phyloP scores from a whole-genome alignment of 2,888 invertebrate genomes.

The Sinopyrophorus schimmeli region DNA sequence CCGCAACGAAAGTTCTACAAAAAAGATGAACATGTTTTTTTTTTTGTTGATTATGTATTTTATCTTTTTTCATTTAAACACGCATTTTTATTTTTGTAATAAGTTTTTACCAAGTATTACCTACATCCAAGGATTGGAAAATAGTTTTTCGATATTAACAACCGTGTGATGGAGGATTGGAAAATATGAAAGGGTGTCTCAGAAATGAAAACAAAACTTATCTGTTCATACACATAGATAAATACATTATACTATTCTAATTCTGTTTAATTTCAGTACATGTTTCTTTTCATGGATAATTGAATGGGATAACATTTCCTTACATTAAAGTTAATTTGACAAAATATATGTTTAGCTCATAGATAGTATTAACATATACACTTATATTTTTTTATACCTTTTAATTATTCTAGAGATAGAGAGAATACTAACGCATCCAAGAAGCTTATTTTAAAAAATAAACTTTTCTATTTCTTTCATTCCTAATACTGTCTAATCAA shows the following conservation, averaged over 20 bases:
- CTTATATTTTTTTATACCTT: slow-evolving; percentile 25
- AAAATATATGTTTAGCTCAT: slow-evolving; percentile 52
- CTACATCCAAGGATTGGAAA: too few relatives aligned
- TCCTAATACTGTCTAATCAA: slow-evolving; percentile 14
- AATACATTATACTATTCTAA: slow-evolving; percentile 50
- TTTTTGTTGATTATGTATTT: too few relatives aligned
- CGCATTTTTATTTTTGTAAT: too few relatives aligned
- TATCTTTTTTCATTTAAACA: too few relatives aligned
- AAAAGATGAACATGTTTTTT: too few relatives aligned
- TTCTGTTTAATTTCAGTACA: slow-evolving; percentile 53
- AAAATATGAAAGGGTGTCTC: slow-evolving; percentile 8
- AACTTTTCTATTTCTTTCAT: slow-evolving; percentile 7
- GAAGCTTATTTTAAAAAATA: slow-evolving; percentile 20
- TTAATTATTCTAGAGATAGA: slow-evolving; percentile 18
- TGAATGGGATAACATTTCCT: slow-evolving; percentile 43
- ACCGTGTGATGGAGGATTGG: neutral
- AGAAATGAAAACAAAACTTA: slow-evolving; percentile 50
- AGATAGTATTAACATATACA: slow-evolving; percentile 35
- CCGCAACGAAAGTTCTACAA: too few relatives aligned
- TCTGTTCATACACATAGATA: slow-evolving; percentile 52
- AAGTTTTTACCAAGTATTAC: too few relatives aligned
- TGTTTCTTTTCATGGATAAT: slow-evolving; percentile 46
- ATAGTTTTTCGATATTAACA: too few relatives aligned
- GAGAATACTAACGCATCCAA: slow-evolving; percentile 28
- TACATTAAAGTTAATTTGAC: slow-evolving; percentile 48